Evolutionary conservation across 2,888 invertebrate species (phyloP).

Genomic region (Cacoxenus indagator): DNA sequence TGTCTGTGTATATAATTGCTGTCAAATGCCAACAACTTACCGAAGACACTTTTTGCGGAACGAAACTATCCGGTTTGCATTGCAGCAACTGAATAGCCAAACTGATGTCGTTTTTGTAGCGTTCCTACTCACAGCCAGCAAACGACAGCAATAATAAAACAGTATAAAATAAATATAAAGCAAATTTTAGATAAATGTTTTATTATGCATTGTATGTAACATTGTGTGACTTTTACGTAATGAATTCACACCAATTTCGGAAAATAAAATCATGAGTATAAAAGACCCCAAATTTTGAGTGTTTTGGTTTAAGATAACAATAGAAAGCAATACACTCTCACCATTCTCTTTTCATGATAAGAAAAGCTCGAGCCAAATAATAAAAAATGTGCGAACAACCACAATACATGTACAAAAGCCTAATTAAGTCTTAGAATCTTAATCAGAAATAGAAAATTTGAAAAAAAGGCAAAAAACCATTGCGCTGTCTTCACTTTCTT

Average conservation of each 20-base stretch:
- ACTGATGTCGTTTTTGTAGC: slow-evolving; percentile 93
- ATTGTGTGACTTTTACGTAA: slow-evolving; percentile 7
- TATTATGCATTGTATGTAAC: not conserved
- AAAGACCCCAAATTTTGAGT: not conserved
- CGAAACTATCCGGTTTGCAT: slow-evolving; percentile 95
- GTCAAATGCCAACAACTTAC: slow-evolving; percentile 74
- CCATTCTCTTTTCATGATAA: too few relatives aligned
- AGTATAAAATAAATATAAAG: slow-evolving; percentile 19
- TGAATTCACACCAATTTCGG: not conserved
- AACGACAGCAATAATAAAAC: not conserved
- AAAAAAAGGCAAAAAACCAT: too few relatives aligned
- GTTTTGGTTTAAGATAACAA: too few relatives aligned
- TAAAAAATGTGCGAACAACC: too few relatives aligned
- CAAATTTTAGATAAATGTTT: not conserved
- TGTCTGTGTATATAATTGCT: slow-evolving; percentile 16
- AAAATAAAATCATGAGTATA: not conserved
- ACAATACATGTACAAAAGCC: too few relatives aligned
- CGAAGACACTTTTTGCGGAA: slow-evolving; percentile 90
- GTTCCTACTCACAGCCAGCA: slow-evolving; percentile 76
- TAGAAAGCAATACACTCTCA: too few relatives aligned
- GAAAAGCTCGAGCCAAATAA: too few relatives aligned
- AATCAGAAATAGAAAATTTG: too few relatives aligned
- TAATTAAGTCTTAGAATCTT: too few relatives aligned
- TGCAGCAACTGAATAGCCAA: slow-evolving; percentile 93
- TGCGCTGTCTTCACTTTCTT: too few relatives aligned